phyloP scores from a whole-genome alignment of 1,140 invertebrate species.

The Tenebrio molitor region DNA sequence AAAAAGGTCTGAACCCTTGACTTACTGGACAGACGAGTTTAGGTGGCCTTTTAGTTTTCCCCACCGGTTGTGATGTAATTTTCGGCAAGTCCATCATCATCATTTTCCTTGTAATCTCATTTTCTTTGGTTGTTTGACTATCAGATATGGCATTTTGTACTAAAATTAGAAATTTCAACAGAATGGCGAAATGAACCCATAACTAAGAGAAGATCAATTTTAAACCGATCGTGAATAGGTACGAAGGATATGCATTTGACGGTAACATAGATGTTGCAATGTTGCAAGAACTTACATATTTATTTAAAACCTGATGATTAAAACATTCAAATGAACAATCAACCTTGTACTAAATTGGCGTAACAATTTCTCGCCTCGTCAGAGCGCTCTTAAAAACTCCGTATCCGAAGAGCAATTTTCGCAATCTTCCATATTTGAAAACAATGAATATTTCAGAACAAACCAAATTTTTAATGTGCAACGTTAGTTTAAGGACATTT shows the following conservation, averaged over 20 bases:
- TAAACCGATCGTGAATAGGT: too few species aligned
- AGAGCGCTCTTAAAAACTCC: not conserved
- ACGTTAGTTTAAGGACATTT: too few species aligned
- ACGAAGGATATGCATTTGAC: too few species aligned
- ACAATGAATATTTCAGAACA: too few species aligned
- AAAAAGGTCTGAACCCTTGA: slow-evolving; percentile 48
- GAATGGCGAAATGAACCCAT: not conserved
- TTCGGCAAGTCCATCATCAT: too few species aligned
- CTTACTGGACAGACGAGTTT: slow-evolving; percentile 53
- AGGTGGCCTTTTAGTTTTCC: not conserved
- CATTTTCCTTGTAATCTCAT: not conserved
- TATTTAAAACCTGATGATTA: too few species aligned
- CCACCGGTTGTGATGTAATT: too few species aligned
- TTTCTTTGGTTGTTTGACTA: slow-evolving; percentile 13
- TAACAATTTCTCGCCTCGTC: slow-evolving; percentile 16
- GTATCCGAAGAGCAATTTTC: not conserved
- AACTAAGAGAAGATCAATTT: not conserved
- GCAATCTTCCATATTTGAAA: not conserved
- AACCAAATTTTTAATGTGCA: too few species aligned
- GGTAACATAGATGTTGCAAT: not conserved
- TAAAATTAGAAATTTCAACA: too few species aligned
- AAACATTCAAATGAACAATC: not conserved
- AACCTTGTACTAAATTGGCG: slow-evolving; percentile 25
- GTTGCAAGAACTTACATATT: too few species aligned
- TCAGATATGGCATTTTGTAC: slow-evolving; percentile 14